Conservation (phyloP, 2,888 invertebrate genomes). For the Conomelus anceps region DNA sequence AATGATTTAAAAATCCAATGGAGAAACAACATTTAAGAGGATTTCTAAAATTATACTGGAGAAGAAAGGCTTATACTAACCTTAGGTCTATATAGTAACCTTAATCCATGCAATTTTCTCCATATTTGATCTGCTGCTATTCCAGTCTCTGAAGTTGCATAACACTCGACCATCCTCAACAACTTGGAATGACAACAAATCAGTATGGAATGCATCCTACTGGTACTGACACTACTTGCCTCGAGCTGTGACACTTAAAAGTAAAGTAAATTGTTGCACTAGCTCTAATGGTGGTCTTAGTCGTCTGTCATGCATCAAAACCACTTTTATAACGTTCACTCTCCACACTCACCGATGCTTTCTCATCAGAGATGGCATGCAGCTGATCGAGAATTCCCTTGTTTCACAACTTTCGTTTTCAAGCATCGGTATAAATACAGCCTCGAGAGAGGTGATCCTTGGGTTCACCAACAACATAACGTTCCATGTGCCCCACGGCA, state of each 20-base stretch:
- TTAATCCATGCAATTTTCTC: not conserved
- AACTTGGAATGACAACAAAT: not conserved
- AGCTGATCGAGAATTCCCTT: not conserved
- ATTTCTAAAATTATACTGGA: too few species aligned
- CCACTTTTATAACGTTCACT: not conserved
- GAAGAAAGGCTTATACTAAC: too few species aligned
- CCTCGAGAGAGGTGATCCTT: not conserved
- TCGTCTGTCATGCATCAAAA: not conserved
- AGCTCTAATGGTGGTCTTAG: not conserved
- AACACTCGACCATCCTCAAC: not conserved
- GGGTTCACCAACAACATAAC: not conserved
- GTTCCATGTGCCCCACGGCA: not conserved
- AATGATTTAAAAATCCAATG: too few species aligned
- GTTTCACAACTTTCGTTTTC: not conserved
- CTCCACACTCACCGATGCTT: not conserved
- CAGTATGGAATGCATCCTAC: not conserved
- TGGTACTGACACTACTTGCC: not conserved
- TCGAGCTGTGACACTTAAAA: not conserved
- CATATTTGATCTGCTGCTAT: not conserved
- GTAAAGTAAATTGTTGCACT: not conserved
- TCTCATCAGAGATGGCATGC: not conserved
- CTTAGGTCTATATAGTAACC: too few species aligned
- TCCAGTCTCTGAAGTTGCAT: not conserved
- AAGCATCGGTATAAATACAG: not conserved
- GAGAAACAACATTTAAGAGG: too few species aligned